Evolutionary conservation across 2,113 vertebrate genomes (phyloP).

Genomic region (Struthio camelus): DNA sequence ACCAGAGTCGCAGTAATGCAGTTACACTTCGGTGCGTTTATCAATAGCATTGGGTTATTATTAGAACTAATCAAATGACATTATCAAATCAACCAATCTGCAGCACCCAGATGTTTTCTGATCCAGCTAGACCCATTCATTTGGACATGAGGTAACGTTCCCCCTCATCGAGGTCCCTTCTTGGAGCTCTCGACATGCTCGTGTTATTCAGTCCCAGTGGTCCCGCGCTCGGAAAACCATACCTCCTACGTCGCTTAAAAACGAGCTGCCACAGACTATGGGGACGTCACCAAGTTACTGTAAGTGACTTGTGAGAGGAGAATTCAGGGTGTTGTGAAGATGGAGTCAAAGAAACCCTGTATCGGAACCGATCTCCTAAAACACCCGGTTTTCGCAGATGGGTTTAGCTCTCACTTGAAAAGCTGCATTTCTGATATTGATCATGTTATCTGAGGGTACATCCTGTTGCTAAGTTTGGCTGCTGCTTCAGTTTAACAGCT

Average conservation of each 20-base stretch:
- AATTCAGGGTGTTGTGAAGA: not conserved
- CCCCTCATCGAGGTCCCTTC: not conserved
- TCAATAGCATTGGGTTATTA: not conserved
- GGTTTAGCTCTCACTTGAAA: not conserved
- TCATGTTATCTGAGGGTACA: slow-evolving; percentile 63
- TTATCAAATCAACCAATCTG: not conserved
- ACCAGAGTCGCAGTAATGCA: accelerated
- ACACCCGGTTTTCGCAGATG: not conserved
- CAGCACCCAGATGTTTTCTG: not conserved
- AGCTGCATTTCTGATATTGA: slow-evolving; percentile 51
- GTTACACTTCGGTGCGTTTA: accelerated
- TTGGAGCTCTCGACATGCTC: accelerated
- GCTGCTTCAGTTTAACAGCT: slow-evolving; percentile 50
- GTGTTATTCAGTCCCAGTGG: not conserved
- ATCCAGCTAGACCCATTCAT: accelerated
- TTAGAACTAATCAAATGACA: not conserved
- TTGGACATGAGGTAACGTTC: accelerated
- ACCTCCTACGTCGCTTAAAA: accelerated
- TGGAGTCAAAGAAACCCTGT: not conserved
- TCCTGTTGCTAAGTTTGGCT: slow-evolving; percentile 66
- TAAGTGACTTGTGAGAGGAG: not conserved
- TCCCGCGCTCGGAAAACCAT: accelerated
- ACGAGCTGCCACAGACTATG: accelerated
- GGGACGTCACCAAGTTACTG: not conserved
- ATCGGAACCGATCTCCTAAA: slow-evolving; percentile 36